Conservation (phyloP, 2,797 vertebrate species). For the Lepus oiostolus region DNA sequence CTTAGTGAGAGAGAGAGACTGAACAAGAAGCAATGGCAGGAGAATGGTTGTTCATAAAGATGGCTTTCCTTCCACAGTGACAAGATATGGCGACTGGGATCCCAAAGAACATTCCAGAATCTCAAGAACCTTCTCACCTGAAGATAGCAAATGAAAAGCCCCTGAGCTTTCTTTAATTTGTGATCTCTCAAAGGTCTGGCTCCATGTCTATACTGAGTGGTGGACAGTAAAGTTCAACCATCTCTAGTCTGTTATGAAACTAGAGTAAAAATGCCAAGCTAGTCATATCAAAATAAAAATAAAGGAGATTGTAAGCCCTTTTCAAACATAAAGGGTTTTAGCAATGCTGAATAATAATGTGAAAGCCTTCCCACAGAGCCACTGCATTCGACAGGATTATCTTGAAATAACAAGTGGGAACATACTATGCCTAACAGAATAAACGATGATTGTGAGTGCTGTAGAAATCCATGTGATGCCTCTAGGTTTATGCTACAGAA, state of each 20-base stretch:
- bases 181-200: not conserved
- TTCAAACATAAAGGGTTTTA: conserved; percentile 49
- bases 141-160: not conserved
- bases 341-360: conserved; percentile 33
- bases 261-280: conserved; percentile 24
- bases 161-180: not conserved
- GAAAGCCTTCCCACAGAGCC: conserved; percentile 34
- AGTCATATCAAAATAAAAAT: conserved; percentile 60
- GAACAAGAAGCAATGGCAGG: conserved; percentile 46
- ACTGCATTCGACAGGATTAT: conserved; percentile 56
- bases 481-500: conserved; percentile 24
- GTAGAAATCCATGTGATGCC: conserved; percentile 1
- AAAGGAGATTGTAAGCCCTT: conserved; percentile 50
- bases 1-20: not conserved
- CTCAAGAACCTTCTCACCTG: conserved; percentile 6
- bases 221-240: not conserved
- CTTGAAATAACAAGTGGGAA: conserved; percentile 38
- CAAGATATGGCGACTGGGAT: conserved; percentile 4
- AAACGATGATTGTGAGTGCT: not conserved
- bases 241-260: not conserved
- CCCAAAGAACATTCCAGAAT: conserved; percentile 14
- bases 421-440: conserved; percentile 33
- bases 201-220: not conserved
- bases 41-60: not conserved
- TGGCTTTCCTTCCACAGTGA: not conserved